Evolutionary conservation across 2,888 invertebrate species (phyloP).

Genomic region (Diploptera punctata): DNA sequence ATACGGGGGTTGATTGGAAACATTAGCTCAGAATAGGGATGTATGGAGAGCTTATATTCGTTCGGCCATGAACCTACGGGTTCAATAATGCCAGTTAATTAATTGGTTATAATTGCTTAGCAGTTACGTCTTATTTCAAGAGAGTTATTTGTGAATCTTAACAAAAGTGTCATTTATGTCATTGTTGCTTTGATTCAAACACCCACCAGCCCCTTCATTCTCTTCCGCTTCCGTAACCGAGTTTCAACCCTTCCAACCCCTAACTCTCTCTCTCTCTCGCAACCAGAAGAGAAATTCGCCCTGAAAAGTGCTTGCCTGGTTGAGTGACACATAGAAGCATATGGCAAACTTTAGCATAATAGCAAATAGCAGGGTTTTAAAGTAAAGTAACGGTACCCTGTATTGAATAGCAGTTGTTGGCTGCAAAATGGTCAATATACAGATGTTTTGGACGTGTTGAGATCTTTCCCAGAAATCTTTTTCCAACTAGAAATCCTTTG

Average conservation of each 20-base stretch:
- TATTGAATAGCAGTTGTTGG: neutral
- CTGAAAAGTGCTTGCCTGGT: neutral
- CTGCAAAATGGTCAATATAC: conserved; percentile 16
- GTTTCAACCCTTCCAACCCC: neutral
- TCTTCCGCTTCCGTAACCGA: conserved; percentile 22
- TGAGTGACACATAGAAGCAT: neutral
- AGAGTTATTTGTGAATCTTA: no score
- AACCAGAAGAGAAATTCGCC: neutral
- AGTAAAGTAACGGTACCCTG: neutral
- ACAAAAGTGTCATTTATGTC: no score
- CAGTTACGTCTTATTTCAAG: no score
- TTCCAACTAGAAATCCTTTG: neutral
- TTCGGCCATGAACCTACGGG: no score
- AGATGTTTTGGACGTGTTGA: conserved; percentile 1
- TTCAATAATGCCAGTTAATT: no score
- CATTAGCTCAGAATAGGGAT: no score
- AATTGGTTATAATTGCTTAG: no score
- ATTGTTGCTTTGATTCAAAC: neutral
- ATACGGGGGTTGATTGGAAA: no score
- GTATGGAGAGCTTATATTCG: no score
- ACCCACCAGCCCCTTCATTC: neutral
- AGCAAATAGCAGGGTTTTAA: neutral
- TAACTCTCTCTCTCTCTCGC: neutral
- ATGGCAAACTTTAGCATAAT: neutral
- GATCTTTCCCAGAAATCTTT: neutral